Base-by-base conservation (phyloP, 1,140 invertebrate species). In the Calephelis virginiensis region DNA sequence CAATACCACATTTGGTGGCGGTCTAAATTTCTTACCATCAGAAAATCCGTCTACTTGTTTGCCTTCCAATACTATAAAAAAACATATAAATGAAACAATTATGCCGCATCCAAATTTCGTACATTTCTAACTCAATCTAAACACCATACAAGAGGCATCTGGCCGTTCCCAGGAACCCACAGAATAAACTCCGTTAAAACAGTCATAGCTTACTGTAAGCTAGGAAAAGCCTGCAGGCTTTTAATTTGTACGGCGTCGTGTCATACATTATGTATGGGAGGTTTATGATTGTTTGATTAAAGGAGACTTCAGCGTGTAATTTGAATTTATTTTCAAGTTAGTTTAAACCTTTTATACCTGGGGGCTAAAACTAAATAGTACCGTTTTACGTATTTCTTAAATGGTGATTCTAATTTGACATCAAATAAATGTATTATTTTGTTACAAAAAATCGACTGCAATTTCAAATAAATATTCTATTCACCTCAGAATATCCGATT, bases 251-350 rank as follows among this genome's bases (percentile, higher is more conserved):
- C 72, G 74, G 73, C 76, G 74, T 71, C 70, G 71, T 73, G 68
- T 74, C 68, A 74, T 85, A 73, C 77, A 86, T 82, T 81, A 85
- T 87, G 77, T 76, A 85, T 85, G 72, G 75, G 80, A 82, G 80
- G 81, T 78, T 75, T 76, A 69, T 71, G 76, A 78, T 78, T 81
- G 74, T 81, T 81, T 81, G 79, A 81, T 81, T 81, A 79, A 75
- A 53, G 50, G 50, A 77, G 73, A 71, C 71, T 77, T 73, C 64
- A 47, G 63, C 61, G 12, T 17, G 47, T 63, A 63, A 47, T 63
- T 45, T 47, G 14, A 63, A 63, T 47, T 63, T 63, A 45, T 63
- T 47, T 45, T 47, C 12, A 13, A 63, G 45, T 63, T 12, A 48
- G 61, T 28, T 47, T 53, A 5, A 17, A 10, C 50, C 9, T 53